A percentile compares a stretch with the other conserved stretches of the same genome.
Conservation (phyloP, 2,888 invertebrate genomes). For the Sinopyrophorus schimmeli region DNA sequence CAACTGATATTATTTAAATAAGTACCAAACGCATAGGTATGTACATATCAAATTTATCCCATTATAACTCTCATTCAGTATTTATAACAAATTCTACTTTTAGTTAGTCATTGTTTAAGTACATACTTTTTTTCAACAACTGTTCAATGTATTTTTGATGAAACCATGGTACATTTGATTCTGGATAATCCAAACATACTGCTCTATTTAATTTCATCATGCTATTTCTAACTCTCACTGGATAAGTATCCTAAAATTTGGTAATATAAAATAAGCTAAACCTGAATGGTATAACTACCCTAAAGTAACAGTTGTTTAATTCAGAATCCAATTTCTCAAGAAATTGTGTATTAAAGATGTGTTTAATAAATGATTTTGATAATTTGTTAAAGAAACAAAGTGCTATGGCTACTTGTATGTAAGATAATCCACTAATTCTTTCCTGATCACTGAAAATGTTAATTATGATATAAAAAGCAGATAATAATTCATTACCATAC, state of each 20-base stretch:
- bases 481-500: too few species aligned
- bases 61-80: not conserved
- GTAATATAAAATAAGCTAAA: constrained; percentile 7
- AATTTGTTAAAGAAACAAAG: constrained; percentile 60
- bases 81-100: not conserved
- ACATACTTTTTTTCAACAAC: not conserved
- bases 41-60: too few species aligned
- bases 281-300: constrained; percentile 46
- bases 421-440: constrained; percentile 57
- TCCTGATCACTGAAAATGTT: constrained; percentile 59
- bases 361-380: constrained; percentile 57
- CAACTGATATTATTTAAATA: too few species aligned
- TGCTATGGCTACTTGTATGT: constrained; percentile 60
- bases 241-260: constrained; percentile 58
- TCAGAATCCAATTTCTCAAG: constrained; percentile 63
- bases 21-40: too few species aligned
- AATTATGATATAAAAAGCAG: not conserved
- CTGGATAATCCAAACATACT: constrained; percentile 66
- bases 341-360: constrained; percentile 63
- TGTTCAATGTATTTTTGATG: constrained; percentile 61
- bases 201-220: constrained; percentile 67
- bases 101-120: too few species aligned
- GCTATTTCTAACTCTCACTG: constrained; percentile 57
- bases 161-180: constrained; percentile 68
- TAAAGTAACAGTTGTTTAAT: constrained; percentile 60